Percentiles rank a stretch among this genome's conserved stretches.
These are phyloP conservation scores for Andrena dorsata DNA, from an alignment of 2,888 invertebrate species.

Conservation along the genomic window DNA sequence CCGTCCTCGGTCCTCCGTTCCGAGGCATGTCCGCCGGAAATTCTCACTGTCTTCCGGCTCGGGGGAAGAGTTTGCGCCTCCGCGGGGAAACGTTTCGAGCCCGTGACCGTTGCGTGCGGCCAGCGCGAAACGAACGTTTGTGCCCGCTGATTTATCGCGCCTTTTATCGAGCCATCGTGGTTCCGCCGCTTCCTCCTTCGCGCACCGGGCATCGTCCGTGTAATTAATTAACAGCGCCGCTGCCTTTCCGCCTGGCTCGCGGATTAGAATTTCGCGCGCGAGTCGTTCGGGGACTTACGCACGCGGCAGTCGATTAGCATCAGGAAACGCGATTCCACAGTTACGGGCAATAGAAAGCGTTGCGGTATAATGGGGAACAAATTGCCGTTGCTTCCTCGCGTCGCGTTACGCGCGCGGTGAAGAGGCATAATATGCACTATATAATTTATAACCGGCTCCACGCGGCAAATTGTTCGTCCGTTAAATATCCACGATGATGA, in stretches of 20 bases:
- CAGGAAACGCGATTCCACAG: slow-evolving; percentile 38
- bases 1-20: slow-evolving; percentile 22
- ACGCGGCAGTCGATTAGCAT: slow-evolving; percentile 31
- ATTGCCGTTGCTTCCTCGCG: slow-evolving; percentile 28
- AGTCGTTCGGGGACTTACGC: not conserved
- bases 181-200: not conserved
- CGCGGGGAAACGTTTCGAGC: not conserved
- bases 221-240: slow-evolving; percentile 24
- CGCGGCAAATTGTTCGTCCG: slow-evolving; percentile 18
- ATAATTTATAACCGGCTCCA: slow-evolving; percentile 43
- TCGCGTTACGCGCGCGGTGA: slow-evolving; percentile 9
- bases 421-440: slow-evolving; percentile 2
- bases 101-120: not conserved
- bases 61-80: slow-evolving; percentile 3
- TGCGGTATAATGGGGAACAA: slow-evolving; percentile 45
- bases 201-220: not conserved
- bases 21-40: slow-evolving; percentile 50
- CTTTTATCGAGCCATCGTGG: slow-evolving; percentile 1
- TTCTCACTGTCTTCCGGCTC: slow-evolving; percentile 27
- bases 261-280: slow-evolving; percentile 1
- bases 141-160: not conserved
- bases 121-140: not conserved
- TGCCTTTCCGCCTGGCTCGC: not conserved
- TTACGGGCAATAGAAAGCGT: slow-evolving; percentile 52
- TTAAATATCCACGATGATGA: slow-evolving; percentile 40